phyloP scores from a whole-genome alignment of 2,113 vertebrate genomes.

The Prietella phreatophila region DNA sequence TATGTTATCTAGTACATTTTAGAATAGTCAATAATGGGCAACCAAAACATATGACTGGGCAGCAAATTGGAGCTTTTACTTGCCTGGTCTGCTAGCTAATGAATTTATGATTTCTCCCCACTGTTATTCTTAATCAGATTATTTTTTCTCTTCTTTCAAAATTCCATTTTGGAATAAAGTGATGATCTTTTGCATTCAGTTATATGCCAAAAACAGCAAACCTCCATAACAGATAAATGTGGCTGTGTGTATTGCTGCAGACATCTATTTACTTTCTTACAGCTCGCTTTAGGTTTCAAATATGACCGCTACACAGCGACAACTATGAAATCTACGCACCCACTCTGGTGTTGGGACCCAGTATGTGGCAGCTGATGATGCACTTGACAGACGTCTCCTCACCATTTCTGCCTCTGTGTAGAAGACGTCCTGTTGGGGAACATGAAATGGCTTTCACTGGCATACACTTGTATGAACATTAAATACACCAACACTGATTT shows the following conservation, averaged over 20 bases:
- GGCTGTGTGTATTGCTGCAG: background rate
- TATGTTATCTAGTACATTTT: background rate
- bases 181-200: background rate
- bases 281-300: background rate
- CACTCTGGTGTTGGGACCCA: conserved; percentile 91
- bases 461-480: background rate
- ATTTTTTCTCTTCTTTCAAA: background rate
- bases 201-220: background rate
- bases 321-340: conserved; percentile 71
- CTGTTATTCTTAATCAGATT: background rate
- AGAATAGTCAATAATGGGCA: background rate
- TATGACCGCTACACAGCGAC: background rate
- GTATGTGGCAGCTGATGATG: conserved; percentile 72
- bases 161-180: background rate
- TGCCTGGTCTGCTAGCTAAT: background rate
- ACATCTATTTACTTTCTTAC: background rate
- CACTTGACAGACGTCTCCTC: conserved; percentile 79
- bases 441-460: background rate
- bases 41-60: background rate
- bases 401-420: conserved; percentile 79
- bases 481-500: background rate
- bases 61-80: background rate
- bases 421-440: conserved; percentile 76
- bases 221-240: background rate
- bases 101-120: background rate